Base-by-base conservation (phyloP, 2,888 invertebrate genomes). In the Melolontha melolontha region DNA sequence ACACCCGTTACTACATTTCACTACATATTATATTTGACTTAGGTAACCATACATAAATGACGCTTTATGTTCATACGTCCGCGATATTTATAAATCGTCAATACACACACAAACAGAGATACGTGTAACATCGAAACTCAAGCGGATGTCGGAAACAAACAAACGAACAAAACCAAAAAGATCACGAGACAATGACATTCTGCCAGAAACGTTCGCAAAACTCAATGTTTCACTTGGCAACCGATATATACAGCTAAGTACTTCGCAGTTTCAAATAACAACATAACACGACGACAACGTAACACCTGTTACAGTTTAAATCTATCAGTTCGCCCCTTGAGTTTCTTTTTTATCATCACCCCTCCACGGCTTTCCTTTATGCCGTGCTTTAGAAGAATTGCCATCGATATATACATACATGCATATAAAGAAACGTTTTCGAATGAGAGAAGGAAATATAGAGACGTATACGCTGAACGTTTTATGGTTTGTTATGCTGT, bases 401-500 rank as follows among this genome's bases (percentile, higher is more conserved):
- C 34, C 34, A 34, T 34, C 8, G 10, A 34, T 8, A 34, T 34
- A 34, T 34, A 34, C 34, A 34, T 10, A 10, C 10, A 34, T 34
- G 1, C 10, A 34, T 34, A 34, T 34, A 34, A 34, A 34, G 34
- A 34, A 34, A 34, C 34, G 34, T 34, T 34, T 34, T 34, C 34
- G 8, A 34, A 34, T 6, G 10, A 34, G 51, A 34, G 62, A 62
- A 67, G 51, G 77, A 78, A 74, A 76, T 76, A 78, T 75, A 72
- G 72, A 72, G 73, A 72, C 73, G 72, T 62, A 22, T 11, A 54
- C 72, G 78, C 74, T 75, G 78, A 78, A 74, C 73, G 76, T 71
- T 78, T 77, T 78, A 78, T 75, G 75, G 74, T 74, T 74, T 77
- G 76, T 76, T 76, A 73, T 62, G 76, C 71, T 72, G 70, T 71